These are phyloP conservation scores for Plotosus lineatus DNA, from an alignment of 2,113 vertebrate genomes.

Conservation along the genomic window DNA sequence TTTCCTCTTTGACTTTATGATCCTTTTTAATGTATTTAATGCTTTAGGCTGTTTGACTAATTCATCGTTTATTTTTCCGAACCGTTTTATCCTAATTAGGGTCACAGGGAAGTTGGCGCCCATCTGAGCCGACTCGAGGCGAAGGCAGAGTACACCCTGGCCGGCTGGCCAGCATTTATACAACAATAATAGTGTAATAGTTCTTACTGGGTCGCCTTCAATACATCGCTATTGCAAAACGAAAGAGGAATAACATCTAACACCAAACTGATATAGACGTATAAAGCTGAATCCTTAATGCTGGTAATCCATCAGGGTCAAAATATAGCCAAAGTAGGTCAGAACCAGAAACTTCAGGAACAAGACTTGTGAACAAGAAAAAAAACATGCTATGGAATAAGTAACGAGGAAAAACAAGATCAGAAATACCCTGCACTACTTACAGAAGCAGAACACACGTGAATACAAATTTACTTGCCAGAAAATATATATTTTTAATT, in stretches of 20 bases:
- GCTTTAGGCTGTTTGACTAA: no score
- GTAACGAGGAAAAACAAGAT: not conserved
- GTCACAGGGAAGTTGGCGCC: no score
- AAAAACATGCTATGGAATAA: not conserved
- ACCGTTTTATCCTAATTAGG: no score
- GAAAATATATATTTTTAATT: not conserved
- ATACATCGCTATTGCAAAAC: not conserved
- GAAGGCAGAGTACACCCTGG: no score
- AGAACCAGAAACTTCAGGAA: not conserved
- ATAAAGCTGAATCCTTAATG: not conserved
- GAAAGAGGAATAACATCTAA: not conserved
- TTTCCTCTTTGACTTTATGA: not conserved
- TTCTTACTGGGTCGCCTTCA: not conserved
- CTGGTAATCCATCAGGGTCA: conserved; percentile 22
- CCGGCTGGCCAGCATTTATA: no score
- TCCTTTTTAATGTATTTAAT: not conserved
- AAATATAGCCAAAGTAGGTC: conserved; percentile 8
- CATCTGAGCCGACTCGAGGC: no score
- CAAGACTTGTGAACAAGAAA: not conserved
- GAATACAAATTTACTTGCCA: not conserved
- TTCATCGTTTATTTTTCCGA: no score
- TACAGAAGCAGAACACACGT: not conserved
- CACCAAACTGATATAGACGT: not conserved
- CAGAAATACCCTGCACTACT: not conserved
- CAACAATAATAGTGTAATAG: not conserved